Base-by-base conservation (phyloP, 2,113 vertebrate genomes). In the Antigone vipio region DNA sequence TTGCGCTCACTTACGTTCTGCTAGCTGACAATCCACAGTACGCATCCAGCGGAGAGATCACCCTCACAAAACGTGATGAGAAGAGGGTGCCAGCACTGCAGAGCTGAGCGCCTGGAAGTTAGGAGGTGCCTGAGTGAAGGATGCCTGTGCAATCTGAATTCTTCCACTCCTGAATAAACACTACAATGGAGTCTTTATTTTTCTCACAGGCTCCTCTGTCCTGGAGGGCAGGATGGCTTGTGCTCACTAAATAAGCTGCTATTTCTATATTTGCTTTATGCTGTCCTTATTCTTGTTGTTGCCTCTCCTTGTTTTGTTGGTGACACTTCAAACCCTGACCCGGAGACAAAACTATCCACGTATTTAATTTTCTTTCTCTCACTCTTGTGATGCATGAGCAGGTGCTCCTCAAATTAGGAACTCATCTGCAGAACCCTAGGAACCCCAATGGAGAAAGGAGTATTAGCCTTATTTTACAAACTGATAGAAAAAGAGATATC, bases 371-470 rank as follows among this genome's bases (percentile, higher is more conserved):
- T 59, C 13, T 80, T 42, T 32, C 35, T 78, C 60, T 73, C 47
- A 23, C 30, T 62, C 23, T 53, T 66, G 24, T 67, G 63, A 42
- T 35, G 10, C 20, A 15, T 0, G 0, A 72, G 49, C 22, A 18
- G 20, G 44, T 71, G 34, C 29, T 93, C 23, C 79, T 72, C 35
- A 69, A 74, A 62, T 22, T 58, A 78, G 27, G 21, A 69, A 62
- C 27, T 47, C 56, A 32, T 45, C 69, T 69, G 47, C 76, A 93
- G 80, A 49, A 62, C n/a, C 26, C 67, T 60, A 19, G 40, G 21
- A 89, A 79, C 11, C 29, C 34, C 18, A 69, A 1, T n/a, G 47
- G 68, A 74, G 32, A n/a, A 55, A 8, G 7, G 22, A 85, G 16
- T 44, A 56, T 59, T 90, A 35, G 32, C 58, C 44, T 66, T 34